These are phyloP conservation scores for Acanthococcus lagerstroemiae DNA, from an alignment of 2,888 invertebrate genomes.

Conservation along the genomic window DNA sequence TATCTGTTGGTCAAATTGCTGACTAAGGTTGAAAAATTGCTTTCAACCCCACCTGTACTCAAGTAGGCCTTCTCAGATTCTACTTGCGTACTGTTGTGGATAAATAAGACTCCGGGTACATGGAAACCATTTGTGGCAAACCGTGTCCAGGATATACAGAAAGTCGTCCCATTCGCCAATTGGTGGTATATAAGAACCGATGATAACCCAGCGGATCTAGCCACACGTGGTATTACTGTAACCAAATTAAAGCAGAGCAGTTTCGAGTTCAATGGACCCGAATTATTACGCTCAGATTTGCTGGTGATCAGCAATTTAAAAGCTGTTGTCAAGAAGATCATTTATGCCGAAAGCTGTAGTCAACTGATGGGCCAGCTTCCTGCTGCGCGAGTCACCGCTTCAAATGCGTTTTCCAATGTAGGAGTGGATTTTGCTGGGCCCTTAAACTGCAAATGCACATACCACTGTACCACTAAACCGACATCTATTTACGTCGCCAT, in stretches of 20 bases:
- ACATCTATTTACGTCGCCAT: neutral
- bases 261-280: neutral
- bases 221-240: neutral
- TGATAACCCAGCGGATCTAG: neutral
- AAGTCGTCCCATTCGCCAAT: neutral
- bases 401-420: neutral
- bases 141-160: neutral
- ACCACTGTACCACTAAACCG: neutral
- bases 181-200: neutral
- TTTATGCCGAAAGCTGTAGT: neutral
- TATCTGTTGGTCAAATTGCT: neutral
- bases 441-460: slow-evolving; percentile 1
- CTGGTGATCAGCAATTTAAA: neutral
- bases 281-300: too few species aligned
- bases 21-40: neutral
- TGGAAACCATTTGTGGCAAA: slow-evolving; percentile 6
- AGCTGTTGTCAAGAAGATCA: neutral
- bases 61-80: neutral
- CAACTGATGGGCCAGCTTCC: slow-evolving; percentile 15
- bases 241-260: neutral
- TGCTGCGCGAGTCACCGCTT: neutral
- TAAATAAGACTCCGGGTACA: neutral
- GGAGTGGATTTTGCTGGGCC: slow-evolving; percentile 15
- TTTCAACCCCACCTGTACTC: too few species aligned
- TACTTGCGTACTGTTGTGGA: neutral